A percentile compares a stretch with the other conserved stretches of the same genome.
Evolutionary conservation across 2,888 invertebrate genomes (phyloP).

Genomic region (Philaethria dido): DNA sequence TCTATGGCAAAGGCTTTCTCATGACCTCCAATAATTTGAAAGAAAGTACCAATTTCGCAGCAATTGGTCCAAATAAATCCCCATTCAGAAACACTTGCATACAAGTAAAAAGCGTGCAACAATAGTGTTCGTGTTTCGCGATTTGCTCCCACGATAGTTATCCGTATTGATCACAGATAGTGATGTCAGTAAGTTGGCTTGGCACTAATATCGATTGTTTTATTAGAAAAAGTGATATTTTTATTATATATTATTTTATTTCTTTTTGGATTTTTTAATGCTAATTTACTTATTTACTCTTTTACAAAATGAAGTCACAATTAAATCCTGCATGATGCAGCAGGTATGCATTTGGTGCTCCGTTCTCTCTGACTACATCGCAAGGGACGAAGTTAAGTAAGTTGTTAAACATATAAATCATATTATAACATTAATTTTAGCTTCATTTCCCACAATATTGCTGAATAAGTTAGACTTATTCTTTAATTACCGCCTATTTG

Average conservation of each 20-base stretch:
- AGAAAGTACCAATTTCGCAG: conserved; percentile 34
- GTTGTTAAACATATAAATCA: not conserved
- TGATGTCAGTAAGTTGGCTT: conserved; percentile 29
- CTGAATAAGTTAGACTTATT: too few species aligned
- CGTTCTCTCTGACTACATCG: too few species aligned
- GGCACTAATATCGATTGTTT: conserved; percentile 35
- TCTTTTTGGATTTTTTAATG: not conserved
- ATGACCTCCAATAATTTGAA: conserved; percentile 31
- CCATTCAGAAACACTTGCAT: conserved; percentile 36
- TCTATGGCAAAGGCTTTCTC: conserved; percentile 21
- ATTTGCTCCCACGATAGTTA: conserved; percentile 45
- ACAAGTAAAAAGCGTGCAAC: conserved; percentile 39
- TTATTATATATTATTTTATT: not conserved
- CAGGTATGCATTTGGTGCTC: too few species aligned
- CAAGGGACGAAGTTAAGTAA: too few species aligned
- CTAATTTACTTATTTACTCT: too few species aligned
- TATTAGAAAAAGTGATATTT: conserved; percentile 28
- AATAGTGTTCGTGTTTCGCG: conserved; percentile 42
- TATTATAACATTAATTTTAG: not conserved
- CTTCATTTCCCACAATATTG: too few species aligned
- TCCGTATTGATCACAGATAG: conserved; percentile 39
- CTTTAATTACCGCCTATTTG: too few species aligned
- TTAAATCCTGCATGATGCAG: too few species aligned
- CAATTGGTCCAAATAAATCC: conserved; percentile 32
- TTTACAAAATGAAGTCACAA: too few species aligned